Percentiles rank a stretch among this genome's conserved stretches.
Conservation (phyloP, 1,140 invertebrate species). For the Ladona fulva region DNA sequence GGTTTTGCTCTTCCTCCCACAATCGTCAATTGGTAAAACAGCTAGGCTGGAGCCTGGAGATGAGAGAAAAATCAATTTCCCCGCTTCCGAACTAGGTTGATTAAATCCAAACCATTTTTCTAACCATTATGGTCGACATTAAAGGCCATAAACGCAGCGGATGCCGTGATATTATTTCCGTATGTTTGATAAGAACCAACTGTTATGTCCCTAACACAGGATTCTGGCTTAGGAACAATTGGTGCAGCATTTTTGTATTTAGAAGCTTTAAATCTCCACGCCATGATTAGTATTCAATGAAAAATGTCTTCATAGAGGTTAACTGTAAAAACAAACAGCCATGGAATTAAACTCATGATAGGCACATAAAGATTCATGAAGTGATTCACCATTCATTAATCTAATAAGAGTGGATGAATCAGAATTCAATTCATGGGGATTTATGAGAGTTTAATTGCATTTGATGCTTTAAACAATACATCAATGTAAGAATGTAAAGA, state of each 20-base stretch:
- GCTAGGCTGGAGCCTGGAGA: slow-evolving; percentile 70
- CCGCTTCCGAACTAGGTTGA: neutral
- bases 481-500: neutral
- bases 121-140: slow-evolving; percentile 73
- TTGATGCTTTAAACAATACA: neutral
- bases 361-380: too few relatives aligned
- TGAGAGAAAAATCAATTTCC: slow-evolving; percentile 10
- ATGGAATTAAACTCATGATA: too few relatives aligned
- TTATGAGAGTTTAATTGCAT: too few relatives aligned
- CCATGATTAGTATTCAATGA: slow-evolving; percentile 49
- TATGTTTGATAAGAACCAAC: slow-evolving; percentile 85
- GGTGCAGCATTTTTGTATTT: slow-evolving; percentile 95
- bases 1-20: slow-evolving; percentile 73
- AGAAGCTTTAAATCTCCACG: slow-evolving; percentile 92
- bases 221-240: slow-evolving; percentile 83
- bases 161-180: slow-evolving; percentile 88
- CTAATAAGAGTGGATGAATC: too few relatives aligned
- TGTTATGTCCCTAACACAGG: slow-evolving; percentile 78
- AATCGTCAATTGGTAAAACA: slow-evolving; percentile 74
- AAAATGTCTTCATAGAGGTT: too few relatives aligned
- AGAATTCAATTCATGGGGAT: too few relatives aligned
- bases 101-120: slow-evolving; percentile 12
- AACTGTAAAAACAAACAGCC: too few relatives aligned
- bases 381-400: too few relatives aligned
- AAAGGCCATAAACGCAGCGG: slow-evolving; percentile 86